Conservation (phyloP, 1,140 invertebrate genomes). For the Rhopalosiphum maidis region DNA sequence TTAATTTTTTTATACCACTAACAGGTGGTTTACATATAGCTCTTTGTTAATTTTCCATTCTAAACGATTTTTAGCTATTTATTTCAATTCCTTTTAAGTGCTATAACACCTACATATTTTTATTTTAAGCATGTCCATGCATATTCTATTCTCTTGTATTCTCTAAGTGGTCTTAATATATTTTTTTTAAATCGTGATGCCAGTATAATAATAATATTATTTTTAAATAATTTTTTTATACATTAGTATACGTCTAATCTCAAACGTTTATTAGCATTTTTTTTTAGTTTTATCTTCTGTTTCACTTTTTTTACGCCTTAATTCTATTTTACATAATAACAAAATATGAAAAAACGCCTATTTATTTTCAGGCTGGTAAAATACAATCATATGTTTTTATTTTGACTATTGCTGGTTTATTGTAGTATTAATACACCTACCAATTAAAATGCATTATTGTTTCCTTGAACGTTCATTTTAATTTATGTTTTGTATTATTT, state of each 20-base stretch:
- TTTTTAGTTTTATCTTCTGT: not conserved
- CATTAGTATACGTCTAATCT: no score
- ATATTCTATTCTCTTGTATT: not conserved
- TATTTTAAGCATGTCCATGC: not conserved
- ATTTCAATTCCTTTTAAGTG: not conserved
- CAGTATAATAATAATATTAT: not conserved
- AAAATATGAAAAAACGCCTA: not conserved
- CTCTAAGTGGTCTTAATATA: not conserved
- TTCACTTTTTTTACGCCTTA: not conserved
- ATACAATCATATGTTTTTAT: not conserved
- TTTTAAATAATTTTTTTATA: not conserved
- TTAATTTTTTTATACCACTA: not conserved
- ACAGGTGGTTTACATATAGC: not conserved
- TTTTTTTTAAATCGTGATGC: not conserved
- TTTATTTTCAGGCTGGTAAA: not conserved
- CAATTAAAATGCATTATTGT: constrained; percentile 9
- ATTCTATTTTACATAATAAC: not conserved
- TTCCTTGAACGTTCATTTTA: not conserved
- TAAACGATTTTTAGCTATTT: not conserved
- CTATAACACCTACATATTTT: not conserved
- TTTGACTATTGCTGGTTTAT: not conserved
- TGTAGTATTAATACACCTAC: not conserved
- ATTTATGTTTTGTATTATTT: not conserved
- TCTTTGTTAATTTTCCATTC: not conserved
- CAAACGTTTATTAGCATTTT: no score